Evolutionary conservation across 2,797 vertebrate species (phyloP).

Genomic region (Enoplosus armatus): DNA sequence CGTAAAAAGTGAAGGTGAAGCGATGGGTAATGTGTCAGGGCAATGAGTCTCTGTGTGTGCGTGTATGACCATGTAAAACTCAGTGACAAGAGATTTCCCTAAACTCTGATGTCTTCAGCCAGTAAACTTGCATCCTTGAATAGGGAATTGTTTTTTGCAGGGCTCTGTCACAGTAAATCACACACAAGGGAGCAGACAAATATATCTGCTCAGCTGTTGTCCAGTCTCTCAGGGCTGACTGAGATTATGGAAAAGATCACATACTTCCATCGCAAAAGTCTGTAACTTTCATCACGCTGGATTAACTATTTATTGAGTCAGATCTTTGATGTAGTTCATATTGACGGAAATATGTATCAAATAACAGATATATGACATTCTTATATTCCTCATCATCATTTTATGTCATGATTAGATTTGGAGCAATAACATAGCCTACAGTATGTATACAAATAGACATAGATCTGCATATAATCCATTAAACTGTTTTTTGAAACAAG

Average conservation of each 20-base stretch:
- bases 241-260: constrained; percentile 50
- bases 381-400: constrained; percentile 6
- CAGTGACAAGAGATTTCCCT: constrained; percentile 23
- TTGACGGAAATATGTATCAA: constrained; percentile 24
- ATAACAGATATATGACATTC: not conserved
- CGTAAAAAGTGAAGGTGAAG: constrained; percentile 1
- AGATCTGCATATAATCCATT: constrained; percentile 60
- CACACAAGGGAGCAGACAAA: constrained; percentile 17
- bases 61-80: not conserved
- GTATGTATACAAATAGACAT: constrained; percentile 31
- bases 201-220: constrained; percentile 52
- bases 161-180: constrained; percentile 54
- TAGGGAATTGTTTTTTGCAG: constrained; percentile 35
- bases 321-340: not conserved
- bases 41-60: not conserved
- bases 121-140: constrained; percentile 34
- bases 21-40: not conserved
- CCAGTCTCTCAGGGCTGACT: constrained; percentile 12
- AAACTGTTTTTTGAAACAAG: constrained; percentile 64
- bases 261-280: constrained; percentile 30
- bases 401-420: constrained; percentile 27
- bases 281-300: not conserved
- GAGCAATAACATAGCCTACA: constrained; percentile 19
- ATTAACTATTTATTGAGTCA: constrained; percentile 23
- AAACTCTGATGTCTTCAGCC: constrained; percentile 28